Base-by-base conservation (phyloP, 2,888 invertebrate species). In the Monopis laevigella region DNA sequence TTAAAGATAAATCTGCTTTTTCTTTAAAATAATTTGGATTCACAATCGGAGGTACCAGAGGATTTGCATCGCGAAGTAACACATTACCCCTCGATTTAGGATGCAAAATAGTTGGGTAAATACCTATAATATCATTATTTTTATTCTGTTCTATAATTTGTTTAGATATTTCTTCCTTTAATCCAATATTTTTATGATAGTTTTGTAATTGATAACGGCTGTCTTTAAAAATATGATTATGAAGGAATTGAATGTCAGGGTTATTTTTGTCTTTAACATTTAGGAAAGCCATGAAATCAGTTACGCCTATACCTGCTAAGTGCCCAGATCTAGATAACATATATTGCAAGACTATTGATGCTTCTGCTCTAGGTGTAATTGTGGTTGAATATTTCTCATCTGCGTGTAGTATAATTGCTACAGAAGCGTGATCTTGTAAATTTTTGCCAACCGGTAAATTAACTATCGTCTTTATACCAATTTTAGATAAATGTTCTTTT, bases 1-100 rank as follows among this genome's bases (percentile, higher is more conserved):
- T 50, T 1, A 67, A 68, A 24, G 65, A 48, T 1, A 82, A 50
- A 50, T 88, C 88, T 14, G 80, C 64, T 3, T 70, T 62, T n/a
- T 85, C 69, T 1, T 70, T 54, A 10, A 89, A 65, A 56, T 88
- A 88, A 52, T 87, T 86, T 1, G 86, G 66, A 49, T 82, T 68
- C 38, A 89, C 83, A 24, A 75, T 51, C 0, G 88, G 88, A 34
- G 74, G 65, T 8, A 83, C 81, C n/a, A 61, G 52, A 1, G 84
- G 83, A 54, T 86, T 60, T 1, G 55, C 54, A 8, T 81, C 77
- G 29, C 59, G 59, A 10, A 90, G 58, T 43, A 70, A 64, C 2
- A 90, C 54, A 43, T 58, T 57, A n/a, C 87, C 87, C 32, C 67
- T 71, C 1, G 84, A 84, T 58, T 81, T 74, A 0, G 84, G 84